Evolutionary conservation across 1,140 invertebrate species (phyloP).

Genomic region (Bursaphelenchus mucronatus): DNA sequence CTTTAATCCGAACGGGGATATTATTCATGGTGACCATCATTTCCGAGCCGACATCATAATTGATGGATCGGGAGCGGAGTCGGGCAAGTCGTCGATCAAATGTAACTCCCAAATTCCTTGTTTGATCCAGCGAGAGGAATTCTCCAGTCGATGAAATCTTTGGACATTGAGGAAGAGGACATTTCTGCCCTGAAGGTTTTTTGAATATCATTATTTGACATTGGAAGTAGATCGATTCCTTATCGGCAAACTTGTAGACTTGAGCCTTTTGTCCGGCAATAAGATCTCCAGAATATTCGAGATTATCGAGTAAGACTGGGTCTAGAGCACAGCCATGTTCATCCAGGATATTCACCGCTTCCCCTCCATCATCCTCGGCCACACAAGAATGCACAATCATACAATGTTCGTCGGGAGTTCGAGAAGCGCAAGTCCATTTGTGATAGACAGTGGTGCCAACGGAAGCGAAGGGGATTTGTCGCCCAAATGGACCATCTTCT

Average conservation of each 20-base stretch:
- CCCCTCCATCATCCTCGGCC: conserved; percentile 31
- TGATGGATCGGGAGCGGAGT: no score
- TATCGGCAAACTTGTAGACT: conserved; percentile 46
- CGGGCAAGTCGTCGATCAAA: no score
- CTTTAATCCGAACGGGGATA: no score
- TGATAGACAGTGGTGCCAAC: conserved; percentile 46
- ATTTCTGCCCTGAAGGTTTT: not conserved
- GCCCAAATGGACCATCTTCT: conserved; percentile 30
- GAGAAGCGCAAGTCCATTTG: conserved; percentile 35
- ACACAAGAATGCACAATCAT: conserved; percentile 38
- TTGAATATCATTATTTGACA: conserved; percentile 12
- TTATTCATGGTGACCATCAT: no score
- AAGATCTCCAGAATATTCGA: conserved; percentile 38
- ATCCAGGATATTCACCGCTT: conserved; percentile 37
- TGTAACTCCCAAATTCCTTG: no score
- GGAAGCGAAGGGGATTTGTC: conserved; percentile 33
- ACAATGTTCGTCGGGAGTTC: conserved; percentile 32
- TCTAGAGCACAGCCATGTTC: conserved; percentile 39
- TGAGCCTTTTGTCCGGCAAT: conserved; percentile 32
- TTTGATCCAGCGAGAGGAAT: no score
- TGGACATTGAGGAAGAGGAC: not conserved
- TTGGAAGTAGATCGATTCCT: conserved; percentile 20
- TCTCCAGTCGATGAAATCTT: not conserved
- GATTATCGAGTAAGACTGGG: conserved; percentile 30
- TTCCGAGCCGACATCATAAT: no score